Evolutionary conservation across 1,140 invertebrate species (phyloP), one percentile per base, ranked within the genome.

Genomic region (Hycleus cichorii): DNA sequence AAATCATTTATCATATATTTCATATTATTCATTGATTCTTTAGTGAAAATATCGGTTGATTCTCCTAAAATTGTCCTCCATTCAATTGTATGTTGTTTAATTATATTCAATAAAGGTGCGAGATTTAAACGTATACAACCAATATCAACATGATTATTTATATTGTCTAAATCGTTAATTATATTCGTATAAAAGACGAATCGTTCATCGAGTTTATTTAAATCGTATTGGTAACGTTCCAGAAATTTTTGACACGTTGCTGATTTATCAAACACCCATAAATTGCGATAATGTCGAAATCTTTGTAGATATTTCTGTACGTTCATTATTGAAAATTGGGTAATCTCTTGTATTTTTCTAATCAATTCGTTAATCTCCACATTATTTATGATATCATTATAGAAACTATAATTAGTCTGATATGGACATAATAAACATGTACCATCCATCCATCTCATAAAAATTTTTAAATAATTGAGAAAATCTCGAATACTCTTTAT

Each of bases 371-470:
- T 83, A 50, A 94, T 81, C 27, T 83, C 74, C n/a, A 58, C 72
- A 63, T 86, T 73, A 44, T 80, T 76, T 8, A 88, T 76, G 1
- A 94, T 76, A 64, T 95, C 90, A 47, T 91, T 84, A 62, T 85
- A 91, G 71, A 86, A 93, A 80, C 75, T 87, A 81, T 69, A 84
- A 68, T 71, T 52, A 71, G 69, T 58, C 79, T 79, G 52, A 85
- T 79, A 5, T 83, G 81, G 39, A 59, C 84, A 88, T 32, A 84
- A 80, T 0, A 89, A 68, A 70, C 91, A 94, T 8, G 86, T 89
- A n/a, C 84, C 83, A 58, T 84, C 77, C 84, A 90, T 88, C 91
- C 91, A 95, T 6, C 91, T 82, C 0, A 86, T 79, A 72, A 94
- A 91, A 4, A 76, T 64, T 68, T 87, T 89, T 3, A 90, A 71